Conservation (phyloP, 1,140 invertebrate genomes). For the Heliconius eleuchia region DNA sequence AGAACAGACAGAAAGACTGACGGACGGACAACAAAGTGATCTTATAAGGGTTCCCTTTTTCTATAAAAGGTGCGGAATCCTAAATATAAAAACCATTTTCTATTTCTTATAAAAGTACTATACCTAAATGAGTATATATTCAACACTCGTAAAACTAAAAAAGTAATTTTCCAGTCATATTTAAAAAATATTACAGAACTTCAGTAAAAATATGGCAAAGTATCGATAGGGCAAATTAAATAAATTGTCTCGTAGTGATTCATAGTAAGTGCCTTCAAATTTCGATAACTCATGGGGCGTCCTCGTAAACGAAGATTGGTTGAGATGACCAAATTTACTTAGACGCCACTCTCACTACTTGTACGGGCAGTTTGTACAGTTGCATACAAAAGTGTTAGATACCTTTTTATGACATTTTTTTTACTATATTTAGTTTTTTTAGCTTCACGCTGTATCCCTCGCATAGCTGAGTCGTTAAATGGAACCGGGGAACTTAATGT, state of each 20-base stretch:
- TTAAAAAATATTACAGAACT: neutral
- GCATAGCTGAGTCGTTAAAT: too few species aligned
- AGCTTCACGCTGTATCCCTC: too few species aligned
- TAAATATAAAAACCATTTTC: too few species aligned
- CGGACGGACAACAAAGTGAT: too few species aligned
- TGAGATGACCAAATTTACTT: conserved; percentile 79
- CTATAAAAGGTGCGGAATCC: too few species aligned
- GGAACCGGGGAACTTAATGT: too few species aligned
- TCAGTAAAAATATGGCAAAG: conserved; percentile 21
- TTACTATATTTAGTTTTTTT: too few species aligned
- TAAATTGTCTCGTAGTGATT: conserved; percentile 65
- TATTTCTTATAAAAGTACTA: too few species aligned
- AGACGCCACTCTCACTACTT: conserved; percentile 56
- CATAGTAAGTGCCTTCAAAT: conserved; percentile 71
- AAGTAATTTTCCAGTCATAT: neutral
- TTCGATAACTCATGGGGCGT: conserved; percentile 63
- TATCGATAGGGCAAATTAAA: conserved; percentile 52
- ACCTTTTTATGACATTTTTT: neutral
- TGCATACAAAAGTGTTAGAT: conserved; percentile 31
- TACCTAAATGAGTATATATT: too few species aligned
- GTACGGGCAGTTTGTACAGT: conserved; percentile 58
- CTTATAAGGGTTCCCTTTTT: too few species aligned
- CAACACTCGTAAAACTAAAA: too few species aligned
- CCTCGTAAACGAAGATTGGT: conserved; percentile 73
- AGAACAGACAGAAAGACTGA: too few species aligned